phyloP scores from a whole-genome alignment of 1,140 invertebrate species.

The Manduca sexta region DNA sequence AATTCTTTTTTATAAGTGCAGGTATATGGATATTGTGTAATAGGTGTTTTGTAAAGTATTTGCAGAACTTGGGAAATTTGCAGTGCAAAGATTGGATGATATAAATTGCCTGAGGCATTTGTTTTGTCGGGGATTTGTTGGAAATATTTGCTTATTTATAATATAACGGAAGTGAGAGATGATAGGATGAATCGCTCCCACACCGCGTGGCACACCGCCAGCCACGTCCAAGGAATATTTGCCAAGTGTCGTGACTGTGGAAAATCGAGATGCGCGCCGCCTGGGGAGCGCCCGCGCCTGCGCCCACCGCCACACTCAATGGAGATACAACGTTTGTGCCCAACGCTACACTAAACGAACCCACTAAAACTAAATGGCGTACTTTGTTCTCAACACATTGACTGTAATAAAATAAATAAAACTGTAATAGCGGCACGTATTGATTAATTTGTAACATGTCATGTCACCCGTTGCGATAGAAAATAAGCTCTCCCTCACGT shows the following conservation, averaged over 20 bases:
- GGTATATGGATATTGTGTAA: too few relatives aligned
- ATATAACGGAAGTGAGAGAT: constrained; percentile 67
- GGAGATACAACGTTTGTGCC: constrained; percentile 55
- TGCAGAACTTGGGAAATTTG: too few relatives aligned
- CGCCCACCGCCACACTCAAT: constrained; percentile 44
- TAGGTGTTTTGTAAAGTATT: too few relatives aligned
- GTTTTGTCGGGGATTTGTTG: neutral
- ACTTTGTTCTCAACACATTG: constrained; percentile 24
- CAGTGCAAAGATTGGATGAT: too few relatives aligned
- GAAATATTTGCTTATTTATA: constrained; percentile 41
- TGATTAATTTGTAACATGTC: too few relatives aligned
- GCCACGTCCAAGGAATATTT: constrained; percentile 64
- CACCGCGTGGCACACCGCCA: constrained; percentile 44
- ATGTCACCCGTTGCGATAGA: too few relatives aligned
- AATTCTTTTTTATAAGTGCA: too few relatives aligned
- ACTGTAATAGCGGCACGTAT: neutral
- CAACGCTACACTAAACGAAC: constrained; percentile 53
- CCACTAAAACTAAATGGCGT: constrained; percentile 21
- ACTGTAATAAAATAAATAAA: constrained; percentile 11
- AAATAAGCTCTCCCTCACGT: too few relatives aligned
- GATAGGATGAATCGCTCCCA: constrained; percentile 68
- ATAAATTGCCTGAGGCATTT: neutral
- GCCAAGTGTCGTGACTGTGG: constrained; percentile 69
- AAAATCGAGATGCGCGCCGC: constrained; percentile 67
- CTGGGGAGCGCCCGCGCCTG: constrained; percentile 50